phyloP scores from a whole-genome alignment of 2,797 vertebrate species.

The Craterocephalus amniculus region DNA sequence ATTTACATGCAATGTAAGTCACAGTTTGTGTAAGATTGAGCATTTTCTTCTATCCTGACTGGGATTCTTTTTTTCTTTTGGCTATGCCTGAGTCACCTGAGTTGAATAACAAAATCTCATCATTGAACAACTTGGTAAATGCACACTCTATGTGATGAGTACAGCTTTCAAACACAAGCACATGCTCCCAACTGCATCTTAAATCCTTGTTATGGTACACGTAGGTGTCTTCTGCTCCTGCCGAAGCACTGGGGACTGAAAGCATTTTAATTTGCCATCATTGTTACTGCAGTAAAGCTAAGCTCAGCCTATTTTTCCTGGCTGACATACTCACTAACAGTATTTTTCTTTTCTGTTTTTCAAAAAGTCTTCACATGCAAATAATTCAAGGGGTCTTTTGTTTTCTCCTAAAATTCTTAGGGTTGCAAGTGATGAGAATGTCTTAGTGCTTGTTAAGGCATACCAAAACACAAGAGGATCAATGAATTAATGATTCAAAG shows the following conservation, averaged over 20 bases:
- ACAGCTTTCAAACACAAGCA: constrained; percentile 40
- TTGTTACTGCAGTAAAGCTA: constrained; percentile 53
- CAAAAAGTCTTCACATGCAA: constrained; percentile 14
- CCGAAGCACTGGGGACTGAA: constrained; percentile 54
- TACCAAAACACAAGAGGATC: constrained; percentile 25
- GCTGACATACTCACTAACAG: constrained; percentile 31
- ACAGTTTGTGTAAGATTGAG: constrained; percentile 63
- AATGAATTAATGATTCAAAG: constrained; percentile 22
- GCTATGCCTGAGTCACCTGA: too few species aligned
- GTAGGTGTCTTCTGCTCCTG: constrained; percentile 60
- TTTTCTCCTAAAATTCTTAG: constrained; percentile 22
- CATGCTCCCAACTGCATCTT: constrained; percentile 24
- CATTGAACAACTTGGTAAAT: constrained; percentile 35
- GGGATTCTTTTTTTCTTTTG: too few species aligned
- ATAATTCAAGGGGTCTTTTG: constrained; percentile 54
- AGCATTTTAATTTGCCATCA: constrained; percentile 65
- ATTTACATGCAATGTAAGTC: constrained; percentile 57
- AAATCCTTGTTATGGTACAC: constrained; percentile 48
- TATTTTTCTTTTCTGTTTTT: constrained; percentile 1
- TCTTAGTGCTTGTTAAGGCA: constrained; percentile 17
- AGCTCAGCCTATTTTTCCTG: constrained; percentile 44
- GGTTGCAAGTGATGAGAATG: constrained; percentile 8
- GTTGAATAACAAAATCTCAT: constrained; percentile 23
- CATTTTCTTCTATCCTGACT: too few species aligned
- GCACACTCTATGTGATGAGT: constrained; percentile 6